Base-by-base conservation (phyloP, 2,113 vertebrate species). In the Paedocypris sp. region DNA sequence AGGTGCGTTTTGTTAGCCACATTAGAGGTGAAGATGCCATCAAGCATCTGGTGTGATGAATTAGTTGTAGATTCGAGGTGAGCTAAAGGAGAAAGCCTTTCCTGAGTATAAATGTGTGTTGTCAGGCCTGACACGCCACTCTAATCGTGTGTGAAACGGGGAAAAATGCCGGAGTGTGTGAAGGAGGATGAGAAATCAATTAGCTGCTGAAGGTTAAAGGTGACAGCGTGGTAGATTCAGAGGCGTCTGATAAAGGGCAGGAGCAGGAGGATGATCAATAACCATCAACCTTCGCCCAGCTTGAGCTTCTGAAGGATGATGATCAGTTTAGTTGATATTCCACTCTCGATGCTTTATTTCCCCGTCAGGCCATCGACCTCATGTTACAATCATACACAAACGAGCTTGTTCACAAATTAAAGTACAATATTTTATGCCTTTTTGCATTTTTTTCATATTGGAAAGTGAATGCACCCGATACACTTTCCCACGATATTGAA, bases 171-270 rank as follows among this genome's bases (percentile, higher is more conserved):
- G 36, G 48, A 67, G 67, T 77, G 78, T 68, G 73, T 73, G 57
- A 71, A 77, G 71, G 68, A 54, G 64, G 29, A 79, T 78, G 79
- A 83, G 73, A 79, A 87, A 85, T 83, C 77, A 82, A 82, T 83
- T 82, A 79, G 76, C 73, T 51, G 51, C 16, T 38, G 64, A 66
- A 79, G 75, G 75, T 76, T 77, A 73, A 52, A 75, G 69, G 71
- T 75, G 62, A 59, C 54, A 58, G 77, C 62, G 76, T 73, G 76
- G 75, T 69, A 63, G 71, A 72, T 81, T 68, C 76, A 65, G 50
- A 43, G 22, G 54, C 69, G 19, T 53, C 64, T 48, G 75, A 82
- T 83, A 80, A 80, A 83, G 81, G 76, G 67, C 74, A 75, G 76
- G 77, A 73, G 78, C 71, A 73, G 39, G 3, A 46, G 35, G 13